phyloP scores from a whole-genome alignment of 1,140 invertebrate genomes.

The Camponotus floridanus region DNA sequence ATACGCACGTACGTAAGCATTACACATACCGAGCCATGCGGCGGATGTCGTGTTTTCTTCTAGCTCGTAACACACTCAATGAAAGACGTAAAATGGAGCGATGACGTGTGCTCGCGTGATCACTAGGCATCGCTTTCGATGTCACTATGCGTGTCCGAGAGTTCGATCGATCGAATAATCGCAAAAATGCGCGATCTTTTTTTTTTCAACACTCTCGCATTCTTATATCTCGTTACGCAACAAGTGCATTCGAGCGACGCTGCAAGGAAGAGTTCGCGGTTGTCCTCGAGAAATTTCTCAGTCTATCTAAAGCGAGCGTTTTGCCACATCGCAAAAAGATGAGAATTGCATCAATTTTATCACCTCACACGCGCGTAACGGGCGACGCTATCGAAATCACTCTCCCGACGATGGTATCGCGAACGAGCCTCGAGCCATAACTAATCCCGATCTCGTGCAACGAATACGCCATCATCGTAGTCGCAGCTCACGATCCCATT shows the following conservation, averaged over 20 bases:
- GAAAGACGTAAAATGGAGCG: conserved; percentile 45
- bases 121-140: conserved; percentile 71
- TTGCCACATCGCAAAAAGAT: background rate
- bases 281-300: background rate
- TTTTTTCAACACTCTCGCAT: background rate
- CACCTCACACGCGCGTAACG: background rate
- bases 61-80: conserved; percentile 52
- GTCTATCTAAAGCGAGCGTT: background rate
- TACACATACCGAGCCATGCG: conserved; percentile 66
- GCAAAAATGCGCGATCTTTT: background rate
- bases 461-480: background rate
- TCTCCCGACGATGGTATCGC: background rate
- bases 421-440: background rate
- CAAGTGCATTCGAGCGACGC: background rate
- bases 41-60: conserved; percentile 27
- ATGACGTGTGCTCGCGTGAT: conserved; percentile 52
- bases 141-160: conserved; percentile 32
- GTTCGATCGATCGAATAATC: conserved; percentile 1
- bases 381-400: background rate
- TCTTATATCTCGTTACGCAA: background rate
- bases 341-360: conserved; percentile 17
- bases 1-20: no score
- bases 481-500: background rate
- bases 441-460: conserved; percentile 7
- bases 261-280: background rate